Conservation (phyloP, 2,888 invertebrate genomes). For the Diadegma fenestrale region DNA sequence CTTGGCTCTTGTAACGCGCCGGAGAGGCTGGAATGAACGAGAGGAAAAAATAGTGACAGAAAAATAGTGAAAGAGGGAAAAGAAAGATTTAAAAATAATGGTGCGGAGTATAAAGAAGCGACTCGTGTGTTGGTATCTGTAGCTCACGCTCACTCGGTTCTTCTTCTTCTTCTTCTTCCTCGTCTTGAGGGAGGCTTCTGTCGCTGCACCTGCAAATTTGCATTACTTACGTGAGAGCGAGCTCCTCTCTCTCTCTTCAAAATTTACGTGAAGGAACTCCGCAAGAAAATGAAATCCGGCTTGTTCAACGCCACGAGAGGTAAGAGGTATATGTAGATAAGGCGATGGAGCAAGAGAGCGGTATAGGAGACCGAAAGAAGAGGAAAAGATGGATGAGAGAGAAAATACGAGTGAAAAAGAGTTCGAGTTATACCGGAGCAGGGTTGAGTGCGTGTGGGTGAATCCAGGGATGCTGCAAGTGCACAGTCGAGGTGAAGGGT, state of each 20-base stretch:
- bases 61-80: not conserved
- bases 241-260: slow-evolving; percentile 36
- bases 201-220: slow-evolving; percentile 70
- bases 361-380: slow-evolving; percentile 32
- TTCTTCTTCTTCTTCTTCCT: not conserved
- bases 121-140: slow-evolving; percentile 1
- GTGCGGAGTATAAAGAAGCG: slow-evolving; percentile 13
- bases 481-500: slow-evolving; percentile 58
- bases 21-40: slow-evolving; percentile 31
- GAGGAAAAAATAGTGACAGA: slow-evolving; percentile 8
- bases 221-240: slow-evolving; percentile 67
- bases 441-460: slow-evolving; percentile 59
- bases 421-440: slow-evolving; percentile 53
- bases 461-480: slow-evolving; percentile 60
- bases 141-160: slow-evolving; percentile 2
- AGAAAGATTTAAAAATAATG: slow-evolving; percentile 10
- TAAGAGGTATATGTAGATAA: slow-evolving; percentile 24
- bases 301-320: slow-evolving; percentile 32
- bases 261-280: slow-evolving; percentile 68
- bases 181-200: slow-evolving; percentile 38
- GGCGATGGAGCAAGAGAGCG: slow-evolving; percentile 44
- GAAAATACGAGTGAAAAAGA: slow-evolving; percentile 66
- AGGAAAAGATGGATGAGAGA: slow-evolving; percentile 53
- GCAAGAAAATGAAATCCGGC: slow-evolving; percentile 70
- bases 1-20: slow-evolving; percentile 13